Percentiles rank a stretch among this genome's conserved stretches.
phyloP scores from a whole-genome alignment of 37 sponge, comb jelly and placozoan genomes.

The Chondrosia reniformis region DNA sequence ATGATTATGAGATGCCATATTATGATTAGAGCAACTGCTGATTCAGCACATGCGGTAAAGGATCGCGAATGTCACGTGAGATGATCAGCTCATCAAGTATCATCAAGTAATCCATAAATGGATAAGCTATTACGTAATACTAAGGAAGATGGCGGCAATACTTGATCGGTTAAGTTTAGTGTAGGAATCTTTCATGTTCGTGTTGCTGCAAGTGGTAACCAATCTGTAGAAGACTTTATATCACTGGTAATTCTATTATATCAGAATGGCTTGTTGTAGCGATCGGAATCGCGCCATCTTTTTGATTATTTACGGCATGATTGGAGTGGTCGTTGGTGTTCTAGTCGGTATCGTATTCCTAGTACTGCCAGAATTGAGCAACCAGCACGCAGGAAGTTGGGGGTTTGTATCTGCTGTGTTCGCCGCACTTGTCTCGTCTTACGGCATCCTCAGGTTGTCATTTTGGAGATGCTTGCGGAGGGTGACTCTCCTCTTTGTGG shows the following conservation, averaged over 20 bases:
- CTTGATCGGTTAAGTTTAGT: too few species aligned
- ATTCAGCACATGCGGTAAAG: too few species aligned
- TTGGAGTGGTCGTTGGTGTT: neutral
- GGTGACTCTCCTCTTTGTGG: neutral
- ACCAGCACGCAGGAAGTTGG: slow-evolving; percentile 8
- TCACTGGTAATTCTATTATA: neutral
- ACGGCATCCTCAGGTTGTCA: neutral
- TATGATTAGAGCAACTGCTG: too few species aligned
- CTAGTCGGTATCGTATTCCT: neutral
- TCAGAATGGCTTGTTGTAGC: slow-evolving; percentile 9
- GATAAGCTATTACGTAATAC: too few species aligned
- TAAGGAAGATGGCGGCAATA: too few species aligned
- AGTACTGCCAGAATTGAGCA: neutral
- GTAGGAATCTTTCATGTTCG: too few species aligned
- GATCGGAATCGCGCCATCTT: neutral
- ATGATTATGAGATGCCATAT: too few species aligned
- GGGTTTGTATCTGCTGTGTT: neutral
- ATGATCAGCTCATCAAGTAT: too few species aligned
- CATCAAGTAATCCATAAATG: too few species aligned
- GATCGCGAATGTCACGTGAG: too few species aligned
- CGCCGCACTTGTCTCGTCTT: neutral
- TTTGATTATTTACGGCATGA: neutral
- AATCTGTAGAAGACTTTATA: too few species aligned
- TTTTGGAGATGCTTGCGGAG: neutral
- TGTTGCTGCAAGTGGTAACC: too few species aligned